These are phyloP conservation scores for Dermolepida albohirtum DNA, from an alignment of 2,888 invertebrate species.

Conservation along the genomic window DNA sequence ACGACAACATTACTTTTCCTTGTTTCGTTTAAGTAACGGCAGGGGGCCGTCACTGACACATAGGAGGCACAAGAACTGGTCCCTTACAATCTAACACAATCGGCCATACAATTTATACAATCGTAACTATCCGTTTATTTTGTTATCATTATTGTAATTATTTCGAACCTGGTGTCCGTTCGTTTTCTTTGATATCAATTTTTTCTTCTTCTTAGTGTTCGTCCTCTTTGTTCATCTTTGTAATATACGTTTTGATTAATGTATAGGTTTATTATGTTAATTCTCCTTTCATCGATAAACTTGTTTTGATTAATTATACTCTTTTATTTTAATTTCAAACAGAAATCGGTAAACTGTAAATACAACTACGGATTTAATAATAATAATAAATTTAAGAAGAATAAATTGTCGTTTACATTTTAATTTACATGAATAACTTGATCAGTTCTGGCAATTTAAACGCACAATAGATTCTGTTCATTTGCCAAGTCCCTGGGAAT, in stretches of 20 bases:
- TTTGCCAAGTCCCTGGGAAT: no score
- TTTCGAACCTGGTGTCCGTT: constrained; percentile 6
- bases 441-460: no score
- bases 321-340: no score
- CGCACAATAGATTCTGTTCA: no score
- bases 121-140: constrained; percentile 36
- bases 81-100: constrained; percentile 37
- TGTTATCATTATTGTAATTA: constrained; percentile 22
- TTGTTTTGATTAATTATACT: constrained; percentile 9
- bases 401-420: no score
- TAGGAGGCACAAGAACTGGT: constrained; percentile 22
- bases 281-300: constrained; percentile 10
- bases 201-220: constrained; percentile 2
- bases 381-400: no score
- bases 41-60: constrained; percentile 42
- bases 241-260: constrained; percentile 17
- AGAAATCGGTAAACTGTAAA: no score
- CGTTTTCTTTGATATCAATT: constrained; percentile 10
- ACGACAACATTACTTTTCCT: constrained; percentile 48
- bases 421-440: no score
- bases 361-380: no score
- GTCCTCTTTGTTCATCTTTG: no score
- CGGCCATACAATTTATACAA: constrained; percentile 39
- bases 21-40: constrained; percentile 46
- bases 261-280: constrained; percentile 2